Base-by-base conservation (phyloP, 2,113 vertebrate genomes). In the Dicrurus megarhynchus region DNA sequence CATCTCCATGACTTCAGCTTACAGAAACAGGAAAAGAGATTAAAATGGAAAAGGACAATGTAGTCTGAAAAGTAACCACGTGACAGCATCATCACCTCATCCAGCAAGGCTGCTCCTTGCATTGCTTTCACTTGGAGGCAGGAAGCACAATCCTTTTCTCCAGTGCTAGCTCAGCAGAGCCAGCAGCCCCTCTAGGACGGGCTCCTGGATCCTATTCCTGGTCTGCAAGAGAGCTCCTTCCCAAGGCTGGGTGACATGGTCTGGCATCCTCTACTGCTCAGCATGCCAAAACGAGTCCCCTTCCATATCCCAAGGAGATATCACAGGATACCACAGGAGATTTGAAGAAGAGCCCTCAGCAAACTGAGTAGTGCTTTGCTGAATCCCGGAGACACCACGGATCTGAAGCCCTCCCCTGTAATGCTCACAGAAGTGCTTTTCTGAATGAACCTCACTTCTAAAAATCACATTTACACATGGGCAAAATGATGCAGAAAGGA, bases 11-110 rank as follows among this genome's bases (percentile, higher is more conserved):
- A 78, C 81, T 94, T 86, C 82, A 97, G 76, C 49, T 95, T 37
- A 24, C 64, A 83, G 75, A 96, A 76, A 92, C 82, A 86, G 95
- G 68, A 76, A 76, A 93, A 97, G 92, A 92, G 85, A 93, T 89
- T 80, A 96, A 96, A 94, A 71, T 89, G 42, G 81, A 90, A 96
- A 94, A 95, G 89, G 85, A 89, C 59, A 77, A 41, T 13, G 33
- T 3, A 59, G 68, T 56, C 79, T 64, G 44, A 60, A 92, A 65
- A 70, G 49, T 44, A 39, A 86, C 70, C 64, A 75, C 7, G 16
- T 41, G 44, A 18, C 84, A 80, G 39, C 52, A 50, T n/a, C 90
- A 83, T 64, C 85, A 78, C 90, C 82, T 95, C 76, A 80, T 41
- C 64, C 79, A 60, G 85, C 39, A n/a, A 84, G 76, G 39, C 79